A percentile compares a stretch with the other conserved stretches of the same genome.
Conservation (phyloP, 2,888 invertebrate genomes). For the Eulithis prunata region DNA sequence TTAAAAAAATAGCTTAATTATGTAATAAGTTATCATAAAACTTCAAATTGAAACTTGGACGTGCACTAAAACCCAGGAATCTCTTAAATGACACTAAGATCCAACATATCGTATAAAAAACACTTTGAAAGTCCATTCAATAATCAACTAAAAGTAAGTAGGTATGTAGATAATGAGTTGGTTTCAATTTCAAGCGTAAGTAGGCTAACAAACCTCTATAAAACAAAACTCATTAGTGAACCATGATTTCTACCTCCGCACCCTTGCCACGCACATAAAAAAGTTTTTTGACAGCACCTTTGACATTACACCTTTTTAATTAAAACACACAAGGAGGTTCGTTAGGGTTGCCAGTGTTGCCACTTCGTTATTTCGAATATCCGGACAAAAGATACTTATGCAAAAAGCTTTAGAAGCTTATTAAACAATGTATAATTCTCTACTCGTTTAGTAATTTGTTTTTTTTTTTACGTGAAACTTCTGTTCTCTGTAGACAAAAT, state of each 20-base stretch:
- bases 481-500: too few relatives aligned
- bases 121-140: too few relatives aligned
- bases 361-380: neutral
- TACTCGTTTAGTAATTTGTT: too few relatives aligned
- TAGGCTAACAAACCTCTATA: slow-evolving; percentile 2
- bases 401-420: too few relatives aligned
- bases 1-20: too few relatives aligned
- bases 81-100: too few relatives aligned
- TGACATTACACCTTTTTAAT: slow-evolving; percentile 35
- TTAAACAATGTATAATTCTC: too few relatives aligned
- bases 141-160: neutral
- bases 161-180: neutral
- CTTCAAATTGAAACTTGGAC: too few relatives aligned
- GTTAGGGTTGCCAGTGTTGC: slow-evolving; percentile 1
- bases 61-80: too few relatives aligned
- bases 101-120: too few relatives aligned
- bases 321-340: slow-evolving; percentile 23
- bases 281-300: slow-evolving; percentile 30
- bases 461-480: too few relatives aligned
- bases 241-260: slow-evolving; percentile 12
- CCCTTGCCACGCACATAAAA: slow-evolving; percentile 23
- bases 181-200: neutral
- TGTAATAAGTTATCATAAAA: too few relatives aligned
- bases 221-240: slow-evolving; percentile 29
- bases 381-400: neutral